Conservation (phyloP, 1,140 invertebrate genomes). For the Drosophila pseudoananassae region DNA sequence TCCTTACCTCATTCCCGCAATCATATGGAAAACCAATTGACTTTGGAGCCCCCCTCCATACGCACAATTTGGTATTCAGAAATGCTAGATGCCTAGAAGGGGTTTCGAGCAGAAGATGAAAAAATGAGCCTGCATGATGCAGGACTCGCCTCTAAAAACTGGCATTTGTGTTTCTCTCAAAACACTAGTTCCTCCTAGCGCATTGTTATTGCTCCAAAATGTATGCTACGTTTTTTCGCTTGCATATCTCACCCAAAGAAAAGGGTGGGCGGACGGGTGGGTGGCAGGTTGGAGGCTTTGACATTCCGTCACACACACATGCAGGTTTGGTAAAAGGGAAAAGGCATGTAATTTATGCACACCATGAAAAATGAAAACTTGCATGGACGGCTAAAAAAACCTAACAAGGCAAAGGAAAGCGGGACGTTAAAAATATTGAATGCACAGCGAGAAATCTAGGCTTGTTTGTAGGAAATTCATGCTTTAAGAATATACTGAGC, state of each 20-base stretch:
- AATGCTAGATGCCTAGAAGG: background rate
- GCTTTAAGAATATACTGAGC: background rate
- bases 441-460: background rate
- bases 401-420: background rate
- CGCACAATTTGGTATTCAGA: slow-evolving; percentile 58
- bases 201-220: slow-evolving; percentile 65
- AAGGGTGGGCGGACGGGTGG: background rate
- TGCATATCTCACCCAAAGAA: background rate
- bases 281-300: slow-evolving; percentile 22
- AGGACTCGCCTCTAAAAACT: slow-evolving; percentile 11
- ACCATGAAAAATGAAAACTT: slow-evolving; percentile 62
- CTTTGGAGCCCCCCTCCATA: slow-evolving; percentile 19
- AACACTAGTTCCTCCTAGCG: slow-evolving; percentile 45
- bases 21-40: slow-evolving; percentile 8
- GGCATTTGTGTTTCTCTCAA: slow-evolving; percentile 64
- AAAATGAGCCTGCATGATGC: slow-evolving; percentile 18
- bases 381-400: slow-evolving; percentile 31
- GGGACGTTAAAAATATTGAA: background rate
- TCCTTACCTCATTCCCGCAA: slow-evolving; percentile 7
- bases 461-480: background rate
- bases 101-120: background rate
- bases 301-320: slow-evolving; percentile 50
- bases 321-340: slow-evolving; percentile 45
- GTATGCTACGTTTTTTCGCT: slow-evolving; percentile 28
- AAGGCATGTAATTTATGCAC: slow-evolving; percentile 59